Evolutionary conservation across 2,797 vertebrate genomes (phyloP).

Genomic region (Muscicapa comitata): DNA sequence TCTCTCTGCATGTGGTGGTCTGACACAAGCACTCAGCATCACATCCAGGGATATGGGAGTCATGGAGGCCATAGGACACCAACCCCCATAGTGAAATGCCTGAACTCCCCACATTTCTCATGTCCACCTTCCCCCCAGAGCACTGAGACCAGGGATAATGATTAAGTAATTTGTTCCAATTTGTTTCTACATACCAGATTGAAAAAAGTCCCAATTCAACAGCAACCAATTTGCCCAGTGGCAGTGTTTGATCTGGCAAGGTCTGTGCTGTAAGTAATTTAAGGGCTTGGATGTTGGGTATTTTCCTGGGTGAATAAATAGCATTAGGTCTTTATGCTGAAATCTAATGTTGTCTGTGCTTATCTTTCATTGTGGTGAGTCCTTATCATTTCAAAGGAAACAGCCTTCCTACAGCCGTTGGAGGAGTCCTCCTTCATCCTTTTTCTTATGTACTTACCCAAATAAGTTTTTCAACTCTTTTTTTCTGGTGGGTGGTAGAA

Average conservation of each 20-base stretch:
- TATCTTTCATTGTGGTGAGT: neutral
- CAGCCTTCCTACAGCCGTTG: neutral
- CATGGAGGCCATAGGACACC: accelerated
- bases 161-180: neutral
- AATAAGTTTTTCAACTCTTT: neutral
- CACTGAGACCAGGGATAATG: accelerated
- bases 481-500: neutral
- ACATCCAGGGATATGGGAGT: neutral
- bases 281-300: neutral
- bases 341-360: neutral
- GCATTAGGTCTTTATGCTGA: neutral
- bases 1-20: accelerated
- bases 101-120: neutral
- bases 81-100: accelerated
- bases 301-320: neutral
- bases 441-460: neutral
- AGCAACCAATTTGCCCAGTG: neutral
- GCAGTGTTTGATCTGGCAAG: neutral
- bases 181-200: neutral
- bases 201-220: neutral
- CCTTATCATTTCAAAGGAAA: neutral
- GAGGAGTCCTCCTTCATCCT: neutral
- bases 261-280: neutral
- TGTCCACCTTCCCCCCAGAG: neutral
- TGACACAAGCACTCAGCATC: neutral